Evolutionary conservation across 2,797 vertebrate species (phyloP).

Genomic region (Austrolebias charrua): DNA sequence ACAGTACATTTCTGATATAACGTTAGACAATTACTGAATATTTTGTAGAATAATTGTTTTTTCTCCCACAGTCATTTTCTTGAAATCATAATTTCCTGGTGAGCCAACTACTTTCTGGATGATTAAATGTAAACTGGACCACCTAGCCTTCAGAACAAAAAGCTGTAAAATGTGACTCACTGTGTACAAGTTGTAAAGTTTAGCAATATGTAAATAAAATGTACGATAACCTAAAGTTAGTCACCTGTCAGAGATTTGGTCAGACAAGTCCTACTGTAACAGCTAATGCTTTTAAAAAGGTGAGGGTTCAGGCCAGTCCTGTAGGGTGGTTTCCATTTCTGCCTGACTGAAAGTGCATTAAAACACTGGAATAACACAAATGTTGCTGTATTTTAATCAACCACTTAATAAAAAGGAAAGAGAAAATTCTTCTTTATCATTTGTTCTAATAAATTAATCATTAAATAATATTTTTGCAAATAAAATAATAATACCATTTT

Average conservation of each 20-base stretch:
- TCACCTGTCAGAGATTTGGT: background rate
- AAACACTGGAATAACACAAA: background rate
- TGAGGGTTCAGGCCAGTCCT: background rate
- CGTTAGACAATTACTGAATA: no score
- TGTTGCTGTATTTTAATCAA: background rate
- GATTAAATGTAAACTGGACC: background rate
- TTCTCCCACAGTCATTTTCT: background rate
- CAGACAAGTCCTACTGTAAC: background rate
- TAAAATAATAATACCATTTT: no score
- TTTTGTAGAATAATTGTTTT: background rate
- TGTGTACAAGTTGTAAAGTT: background rate
- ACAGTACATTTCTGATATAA: background rate
- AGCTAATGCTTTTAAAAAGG: background rate
- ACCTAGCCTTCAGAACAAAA: background rate
- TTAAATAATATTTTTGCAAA: no score
- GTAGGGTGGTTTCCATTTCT: background rate
- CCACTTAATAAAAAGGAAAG: background rate
- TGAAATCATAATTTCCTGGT: background rate
- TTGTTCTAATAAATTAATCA: no score
- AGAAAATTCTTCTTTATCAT: no score
- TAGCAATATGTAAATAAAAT: background rate
- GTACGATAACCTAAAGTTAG: background rate
- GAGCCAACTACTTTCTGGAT: background rate
- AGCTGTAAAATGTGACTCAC: constrained; percentile 2
- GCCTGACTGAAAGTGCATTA: background rate